A percentile compares a stretch with the other conserved stretches of the same genome.
These are phyloP conservation scores for Neoseiulus cucumeris DNA, from an alignment of 1,140 invertebrate species.

Conservation along the genomic window DNA sequence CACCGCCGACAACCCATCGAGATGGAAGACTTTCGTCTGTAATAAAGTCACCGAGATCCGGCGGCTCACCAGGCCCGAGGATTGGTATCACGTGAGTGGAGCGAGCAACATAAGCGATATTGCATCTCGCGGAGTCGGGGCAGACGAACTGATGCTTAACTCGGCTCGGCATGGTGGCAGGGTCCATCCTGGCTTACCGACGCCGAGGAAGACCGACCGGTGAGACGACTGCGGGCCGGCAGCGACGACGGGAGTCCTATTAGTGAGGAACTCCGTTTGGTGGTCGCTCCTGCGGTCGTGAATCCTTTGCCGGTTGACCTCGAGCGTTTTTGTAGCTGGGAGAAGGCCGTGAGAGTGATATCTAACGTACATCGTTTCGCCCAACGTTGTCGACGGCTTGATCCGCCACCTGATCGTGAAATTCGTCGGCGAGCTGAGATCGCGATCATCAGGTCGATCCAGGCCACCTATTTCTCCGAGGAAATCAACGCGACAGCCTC, in stretches of 20 bases:
- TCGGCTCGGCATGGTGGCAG: neutral
- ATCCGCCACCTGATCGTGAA: neutral
- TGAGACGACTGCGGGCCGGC: neutral
- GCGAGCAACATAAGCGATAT: neutral
- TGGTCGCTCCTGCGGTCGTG: neutral
- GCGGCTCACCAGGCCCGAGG: neutral
- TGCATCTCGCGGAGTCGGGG: neutral
- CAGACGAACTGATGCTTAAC: neutral
- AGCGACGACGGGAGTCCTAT: neutral
- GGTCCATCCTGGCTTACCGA: neutral
- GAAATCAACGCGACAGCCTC: neutral
- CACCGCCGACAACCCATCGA: neutral
- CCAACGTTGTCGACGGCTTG: neutral
- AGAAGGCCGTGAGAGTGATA: neutral
- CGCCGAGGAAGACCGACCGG: neutral
- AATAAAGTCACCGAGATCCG: neutral
- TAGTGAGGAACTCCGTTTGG: neutral
- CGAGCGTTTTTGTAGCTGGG: neutral
- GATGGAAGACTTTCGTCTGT: neutral
- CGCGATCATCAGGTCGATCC: neutral
- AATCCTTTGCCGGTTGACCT: neutral
- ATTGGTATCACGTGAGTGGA: neutral
- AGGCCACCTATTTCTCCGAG: neutral
- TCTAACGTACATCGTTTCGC: neutral
- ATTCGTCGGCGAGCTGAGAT: neutral